Evolutionary conservation across 2,888 invertebrate genomes (phyloP), one percentile per base, ranked within the genome.

Genomic region (Chromoteleia sp.): DNA sequence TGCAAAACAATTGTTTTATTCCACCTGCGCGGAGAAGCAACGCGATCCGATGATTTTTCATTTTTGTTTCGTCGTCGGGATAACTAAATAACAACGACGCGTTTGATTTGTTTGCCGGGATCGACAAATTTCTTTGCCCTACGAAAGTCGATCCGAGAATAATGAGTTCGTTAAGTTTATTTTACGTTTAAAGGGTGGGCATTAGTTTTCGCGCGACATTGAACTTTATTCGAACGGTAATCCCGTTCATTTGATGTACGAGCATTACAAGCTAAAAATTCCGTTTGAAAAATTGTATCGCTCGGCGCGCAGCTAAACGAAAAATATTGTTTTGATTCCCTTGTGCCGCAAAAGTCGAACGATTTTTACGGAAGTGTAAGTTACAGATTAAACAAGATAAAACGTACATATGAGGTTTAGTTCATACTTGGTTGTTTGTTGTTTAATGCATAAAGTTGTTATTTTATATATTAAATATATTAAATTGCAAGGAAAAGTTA

Each of bases 241-340:
- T 52, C 59, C 54, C 15, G 8, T 7, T 70, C 30, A 30, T 61
- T 77, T 63, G 77, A 77, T 41, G 29, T 56, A 70, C 61, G 61
- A 63, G 14, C 68, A 29, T 45, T 10, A 48, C 21, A 63, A 29
- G 12, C 52, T 63, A 63, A 70, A 56, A 63, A 70, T 70, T 77
- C 36, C 41, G 43, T 36, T 41, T 67, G 52, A 67, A 76, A 68
- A 76, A 45, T 75, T 25, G 41, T 48, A 65, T 65, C 65, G 65
- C 65, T 58, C 48, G 21, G 41, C n/a, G 39, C 15, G 30, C 41
- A 12, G 45, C 70, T 77, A 77, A 77, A 77, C 63, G 56, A 70
- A 56, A 77, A 77, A 70, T 70, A 77, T 70, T 77, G 77, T 77
- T 70, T 61, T 29, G 45, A 77, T 45, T 76, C 59, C 50, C 56